Conservation (phyloP, 2,797 vertebrate species). For the Helostoma temminkii region DNA sequence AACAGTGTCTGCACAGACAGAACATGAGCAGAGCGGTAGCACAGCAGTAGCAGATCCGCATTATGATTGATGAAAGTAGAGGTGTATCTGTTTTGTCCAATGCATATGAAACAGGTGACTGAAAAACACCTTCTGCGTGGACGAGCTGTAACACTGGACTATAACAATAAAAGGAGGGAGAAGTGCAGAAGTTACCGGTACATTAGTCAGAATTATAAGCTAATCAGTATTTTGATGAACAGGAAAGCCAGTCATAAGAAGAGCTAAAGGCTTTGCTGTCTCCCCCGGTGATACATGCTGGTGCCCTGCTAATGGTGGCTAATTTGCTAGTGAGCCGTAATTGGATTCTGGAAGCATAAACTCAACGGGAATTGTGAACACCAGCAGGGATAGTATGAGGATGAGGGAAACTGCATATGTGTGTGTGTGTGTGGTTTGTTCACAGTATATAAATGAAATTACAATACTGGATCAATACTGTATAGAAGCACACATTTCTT, state of each 20-base stretch:
- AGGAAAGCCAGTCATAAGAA: conserved; percentile 69
- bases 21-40: background rate
- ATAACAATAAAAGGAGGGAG: conserved; percentile 10
- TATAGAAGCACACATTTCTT: conserved; percentile 20
- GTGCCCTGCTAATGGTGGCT: conserved; percentile 76
- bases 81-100: background rate
- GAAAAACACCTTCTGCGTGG: background rate
- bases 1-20: background rate
- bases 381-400: conserved; percentile 54
- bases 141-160: conserved; percentile 1
- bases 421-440: conserved; percentile 28
- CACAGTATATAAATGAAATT: conserved; percentile 21
- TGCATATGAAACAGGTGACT: background rate
- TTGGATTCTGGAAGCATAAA: conserved; percentile 78
- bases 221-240: conserved; percentile 76
- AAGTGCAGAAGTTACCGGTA: conserved; percentile 34
- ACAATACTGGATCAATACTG: conserved; percentile 1
- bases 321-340: conserved; percentile 82
- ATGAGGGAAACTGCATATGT: conserved; percentile 4
- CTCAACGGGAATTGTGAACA: conserved; percentile 72
- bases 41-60: background rate
- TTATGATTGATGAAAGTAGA: background rate
- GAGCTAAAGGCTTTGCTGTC: conserved; percentile 64
- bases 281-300: conserved; percentile 73
- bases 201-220: conserved; percentile 75